A percentile compares a stretch with the other conserved stretches of the same genome.
Evolutionary conservation across 2,888 invertebrate species (phyloP).

Genomic region (Julus scanicus): DNA sequence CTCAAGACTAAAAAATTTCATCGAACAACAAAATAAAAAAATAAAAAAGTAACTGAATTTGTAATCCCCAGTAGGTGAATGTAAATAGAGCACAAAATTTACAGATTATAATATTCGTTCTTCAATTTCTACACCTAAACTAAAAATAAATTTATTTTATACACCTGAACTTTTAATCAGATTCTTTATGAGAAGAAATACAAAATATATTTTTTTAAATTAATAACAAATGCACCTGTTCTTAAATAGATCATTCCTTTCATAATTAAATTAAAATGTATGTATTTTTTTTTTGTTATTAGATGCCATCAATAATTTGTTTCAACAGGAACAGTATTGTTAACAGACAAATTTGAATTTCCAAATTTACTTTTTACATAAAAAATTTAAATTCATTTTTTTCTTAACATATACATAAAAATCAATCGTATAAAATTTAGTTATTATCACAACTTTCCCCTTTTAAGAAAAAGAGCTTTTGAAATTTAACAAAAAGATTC

Average conservation of each 20-base stretch:
- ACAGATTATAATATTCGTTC: background rate
- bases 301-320: too few species aligned
- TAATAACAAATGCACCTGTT: background rate
- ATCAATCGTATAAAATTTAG: too few species aligned
- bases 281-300: too few species aligned
- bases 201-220: background rate
- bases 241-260: background rate
- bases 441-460: background rate
- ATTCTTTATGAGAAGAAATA: background rate
- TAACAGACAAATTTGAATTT: too few species aligned
- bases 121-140: background rate
- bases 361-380: too few species aligned
- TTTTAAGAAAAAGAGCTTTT: background rate
- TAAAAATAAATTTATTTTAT: background rate
- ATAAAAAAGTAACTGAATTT: background rate
- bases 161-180: background rate
- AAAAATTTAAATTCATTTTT: too few species aligned
- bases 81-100: background rate
- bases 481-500: background rate
- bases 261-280: background rate
- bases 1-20: background rate
- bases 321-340: too few species aligned
- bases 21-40: slow-evolving; percentile 14
- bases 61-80: background rate
- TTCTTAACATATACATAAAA: too few species aligned